A percentile compares a stretch with the other conserved stretches of the same genome.
Evolutionary conservation across 2,113 vertebrate genomes (phyloP).

Genomic region (Lepidothrix coronata): DNA sequence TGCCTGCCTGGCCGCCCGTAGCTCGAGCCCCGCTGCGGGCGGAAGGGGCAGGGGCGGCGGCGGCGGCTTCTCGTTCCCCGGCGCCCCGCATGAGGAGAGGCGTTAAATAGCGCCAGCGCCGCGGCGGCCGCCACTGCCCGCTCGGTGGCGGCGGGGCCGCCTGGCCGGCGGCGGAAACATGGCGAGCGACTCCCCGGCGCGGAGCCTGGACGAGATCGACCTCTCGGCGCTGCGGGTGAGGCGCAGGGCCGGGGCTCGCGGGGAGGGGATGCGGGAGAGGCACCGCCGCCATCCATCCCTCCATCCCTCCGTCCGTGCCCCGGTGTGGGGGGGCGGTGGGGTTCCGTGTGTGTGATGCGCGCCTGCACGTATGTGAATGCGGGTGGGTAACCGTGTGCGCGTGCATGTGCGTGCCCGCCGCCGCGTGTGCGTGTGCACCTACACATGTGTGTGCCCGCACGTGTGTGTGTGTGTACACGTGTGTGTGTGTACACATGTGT

Average conservation of each 20-base stretch:
- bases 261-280: not conserved
- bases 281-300: not conserved
- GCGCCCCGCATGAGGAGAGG: constrained; percentile 53
- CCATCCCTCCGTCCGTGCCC: not conserved
- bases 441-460: not conserved
- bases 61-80: not conserved
- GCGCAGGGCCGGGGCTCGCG: not conserved
- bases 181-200: constrained; percentile 96
- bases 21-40: not conserved
- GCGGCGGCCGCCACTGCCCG: not conserved
- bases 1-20: too few species aligned
- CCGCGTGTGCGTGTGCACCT: not conserved
- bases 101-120: constrained; percentile 35
- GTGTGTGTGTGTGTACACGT: not conserved
- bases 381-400: not conserved
- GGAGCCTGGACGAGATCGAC: constrained; percentile 97
- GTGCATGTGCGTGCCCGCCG: not conserved
- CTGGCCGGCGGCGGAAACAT: constrained; percentile 75
- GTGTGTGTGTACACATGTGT: not conserved
- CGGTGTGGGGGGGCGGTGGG: not conserved
- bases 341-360: not conserved
- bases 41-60: not conserved
- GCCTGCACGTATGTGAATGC: not conserved
- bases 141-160: constrained; percentile 35
- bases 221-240: constrained; percentile 94